Conservation (phyloP, 1,140 invertebrate genomes). For the Drosophila lowei region DNA sequence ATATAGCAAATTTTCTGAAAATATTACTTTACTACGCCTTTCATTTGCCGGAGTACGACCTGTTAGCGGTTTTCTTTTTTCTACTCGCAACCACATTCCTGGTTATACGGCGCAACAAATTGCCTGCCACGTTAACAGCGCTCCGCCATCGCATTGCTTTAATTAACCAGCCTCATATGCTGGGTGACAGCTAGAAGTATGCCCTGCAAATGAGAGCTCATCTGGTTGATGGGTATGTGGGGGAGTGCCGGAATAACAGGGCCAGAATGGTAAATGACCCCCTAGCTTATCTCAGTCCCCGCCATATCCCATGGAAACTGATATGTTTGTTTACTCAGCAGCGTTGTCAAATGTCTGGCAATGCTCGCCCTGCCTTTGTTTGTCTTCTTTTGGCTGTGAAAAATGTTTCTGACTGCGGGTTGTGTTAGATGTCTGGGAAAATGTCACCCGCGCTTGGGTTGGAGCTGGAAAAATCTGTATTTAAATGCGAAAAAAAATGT, state of each 20-base stretch:
- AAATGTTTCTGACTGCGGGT: slow-evolving; percentile 16
- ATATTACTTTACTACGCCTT: too few relatives aligned
- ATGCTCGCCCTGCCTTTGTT: slow-evolving; percentile 4
- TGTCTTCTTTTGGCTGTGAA: slow-evolving; percentile 21
- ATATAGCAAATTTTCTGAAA: slow-evolving; percentile 10
- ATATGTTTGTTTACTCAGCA: slow-evolving; percentile 57
- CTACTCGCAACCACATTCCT: background rate
- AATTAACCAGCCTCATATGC: slow-evolving; percentile 42
- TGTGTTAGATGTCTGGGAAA: slow-evolving; percentile 21
- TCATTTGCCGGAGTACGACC: too few relatives aligned
- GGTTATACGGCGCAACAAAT: slow-evolving; percentile 27
- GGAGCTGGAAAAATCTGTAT: slow-evolving; percentile 14
- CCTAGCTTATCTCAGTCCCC: slow-evolving; percentile 21
- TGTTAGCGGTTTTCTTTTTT: background rate
- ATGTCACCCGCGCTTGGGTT: background rate
- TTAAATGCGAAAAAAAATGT: slow-evolving; percentile 29
- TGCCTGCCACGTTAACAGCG: slow-evolving; percentile 45
- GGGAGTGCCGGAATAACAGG: background rate
- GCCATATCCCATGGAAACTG: slow-evolving; percentile 39
- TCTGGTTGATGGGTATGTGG: slow-evolving; percentile 17
- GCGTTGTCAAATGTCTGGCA: slow-evolving; percentile 35
- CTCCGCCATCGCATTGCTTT: slow-evolving; percentile 27
- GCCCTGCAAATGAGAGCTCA: slow-evolving; percentile 33
- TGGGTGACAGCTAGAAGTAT: slow-evolving; percentile 36
- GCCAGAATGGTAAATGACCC: slow-evolving; percentile 22